Percentiles rank a stretch among this genome's conserved stretches.
phyloP scores from a whole-genome alignment of 2,113 vertebrate genomes.

The Sinosuthora webbiana region DNA sequence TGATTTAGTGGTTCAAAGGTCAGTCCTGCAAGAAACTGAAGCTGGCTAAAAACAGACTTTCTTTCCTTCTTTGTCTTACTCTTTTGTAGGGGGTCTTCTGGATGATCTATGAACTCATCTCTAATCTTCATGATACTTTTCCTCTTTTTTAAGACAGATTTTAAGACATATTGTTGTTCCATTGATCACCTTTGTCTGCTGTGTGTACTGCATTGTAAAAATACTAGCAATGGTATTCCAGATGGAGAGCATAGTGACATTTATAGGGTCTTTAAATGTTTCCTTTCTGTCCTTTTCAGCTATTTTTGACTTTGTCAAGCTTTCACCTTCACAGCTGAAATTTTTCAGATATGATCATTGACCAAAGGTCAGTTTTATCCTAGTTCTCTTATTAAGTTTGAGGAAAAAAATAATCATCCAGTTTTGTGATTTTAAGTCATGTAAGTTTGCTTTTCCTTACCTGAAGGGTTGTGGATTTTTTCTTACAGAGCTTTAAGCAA shows the following conservation, averaged over 20 bases:
- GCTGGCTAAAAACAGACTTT: constrained; percentile 34
- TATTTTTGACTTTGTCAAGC: not conserved
- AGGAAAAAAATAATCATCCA: not conserved
- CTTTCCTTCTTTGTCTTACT: constrained; percentile 37
- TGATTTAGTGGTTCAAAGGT: constrained; percentile 68
- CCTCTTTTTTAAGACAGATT: constrained; percentile 39
- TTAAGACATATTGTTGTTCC: not conserved
- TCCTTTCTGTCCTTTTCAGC: not conserved
- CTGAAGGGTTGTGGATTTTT: not conserved
- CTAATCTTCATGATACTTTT: constrained; percentile 5
- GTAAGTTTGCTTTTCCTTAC: not conserved
- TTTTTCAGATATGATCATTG: not conserved
- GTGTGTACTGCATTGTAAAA: not conserved
- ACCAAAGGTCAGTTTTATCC: not conserved
- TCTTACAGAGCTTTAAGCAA: not conserved
- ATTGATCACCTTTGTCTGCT: constrained; percentile 15
- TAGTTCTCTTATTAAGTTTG: not conserved
- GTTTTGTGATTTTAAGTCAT: not conserved
- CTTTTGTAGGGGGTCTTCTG: not conserved
- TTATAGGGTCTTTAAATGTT: not conserved
- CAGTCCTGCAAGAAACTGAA: constrained; percentile 46
- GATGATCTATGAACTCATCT: not conserved
- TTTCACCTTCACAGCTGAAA: not conserved
- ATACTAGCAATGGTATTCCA: not conserved
- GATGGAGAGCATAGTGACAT: not conserved